Evolutionary conservation across 1,140 invertebrate species (phyloP).

Genomic region (Globodera ellingtonae): DNA sequence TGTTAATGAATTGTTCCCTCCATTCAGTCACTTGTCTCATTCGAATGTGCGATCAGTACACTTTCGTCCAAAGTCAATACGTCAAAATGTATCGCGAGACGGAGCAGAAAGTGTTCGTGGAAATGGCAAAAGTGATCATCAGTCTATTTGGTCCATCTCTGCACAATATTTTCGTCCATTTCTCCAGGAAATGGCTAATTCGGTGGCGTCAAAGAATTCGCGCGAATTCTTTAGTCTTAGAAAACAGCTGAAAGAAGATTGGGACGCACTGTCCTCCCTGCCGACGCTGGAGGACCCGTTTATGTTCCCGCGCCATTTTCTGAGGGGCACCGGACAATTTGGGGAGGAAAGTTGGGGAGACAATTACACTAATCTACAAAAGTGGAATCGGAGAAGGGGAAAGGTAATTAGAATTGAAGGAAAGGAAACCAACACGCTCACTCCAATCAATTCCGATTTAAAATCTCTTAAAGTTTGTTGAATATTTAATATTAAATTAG

Average conservation of each 20-base stretch:
- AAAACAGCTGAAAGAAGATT: conserved; percentile 35
- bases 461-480: too few relatives aligned
- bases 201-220: conserved; percentile 30
- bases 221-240: conserved; percentile 29
- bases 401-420: background rate
- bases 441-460: too few relatives aligned
- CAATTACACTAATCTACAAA: conserved; percentile 37
- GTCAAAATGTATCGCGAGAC: conserved; percentile 54
- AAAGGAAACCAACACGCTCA: too few relatives aligned
- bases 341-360: conserved; percentile 3
- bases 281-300: conserved; percentile 43
- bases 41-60: conserved; percentile 61
- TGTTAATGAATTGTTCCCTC: background rate
- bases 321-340: conserved; percentile 1
- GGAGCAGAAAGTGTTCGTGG: conserved; percentile 53
- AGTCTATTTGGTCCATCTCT: background rate
- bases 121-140: conserved; percentile 45
- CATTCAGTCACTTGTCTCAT: conserved; percentile 52
- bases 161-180: background rate
- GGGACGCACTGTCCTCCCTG: conserved; percentile 40
- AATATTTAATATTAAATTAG: background rate
- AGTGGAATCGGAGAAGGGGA: conserved; percentile 23
- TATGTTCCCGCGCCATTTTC: conserved; percentile 22
- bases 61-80: conserved; percentile 53
- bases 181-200: conserved; percentile 31